Evolutionary conservation across 2,888 invertebrate species (phyloP), one percentile per base, ranked within the genome.

Genomic region (Panorpa germanica): DNA sequence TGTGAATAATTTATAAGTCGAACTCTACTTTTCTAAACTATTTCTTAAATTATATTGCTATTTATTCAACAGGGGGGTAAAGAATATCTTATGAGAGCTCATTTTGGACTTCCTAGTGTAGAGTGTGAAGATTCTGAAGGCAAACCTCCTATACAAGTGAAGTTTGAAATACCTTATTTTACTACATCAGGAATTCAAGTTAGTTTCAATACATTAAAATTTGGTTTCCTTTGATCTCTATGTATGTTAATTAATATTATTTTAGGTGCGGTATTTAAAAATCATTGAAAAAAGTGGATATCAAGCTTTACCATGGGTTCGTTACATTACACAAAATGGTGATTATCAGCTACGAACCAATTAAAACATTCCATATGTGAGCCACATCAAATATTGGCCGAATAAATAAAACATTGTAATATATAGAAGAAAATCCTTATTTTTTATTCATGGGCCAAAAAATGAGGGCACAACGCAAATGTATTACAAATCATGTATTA

Each of bases 261-360:
- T 44, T 7, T 29, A 53, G 52, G 78, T 82, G 4, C 70, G 93
- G 32, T 93, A 95, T 49, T 59, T 95, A 48, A 95, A 95, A 57
- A 96, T 96, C 43, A 96, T 98, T 45, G 96, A 96, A 49, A 96
- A 98, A 58, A 93, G 91, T 53, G 96, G 96, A 0, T 96, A 96
- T 53, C 96, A 96, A 56, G 96, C 96, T 1, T 52, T 98, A 37
- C 96, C 96, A 1, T 96, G 96, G 96, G 96, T 96, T 4, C 65
- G 96, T n/a, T 98, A 96, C 52, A 96, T 98, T 39, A 98, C 96
- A 22, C 95, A 96, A 52, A 96, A 96, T 52, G 96, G 96, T 29
- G 96, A 98, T 54, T 96, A 98, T 52, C 95, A 96, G 50, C 60
- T 96, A 39, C 70, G 96, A 55, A 96, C 90, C 40, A 86, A 85